These are phyloP conservation scores for Monochamus saltuarius DNA, from an alignment of 1,140 invertebrate species.

Conservation along the genomic window DNA sequence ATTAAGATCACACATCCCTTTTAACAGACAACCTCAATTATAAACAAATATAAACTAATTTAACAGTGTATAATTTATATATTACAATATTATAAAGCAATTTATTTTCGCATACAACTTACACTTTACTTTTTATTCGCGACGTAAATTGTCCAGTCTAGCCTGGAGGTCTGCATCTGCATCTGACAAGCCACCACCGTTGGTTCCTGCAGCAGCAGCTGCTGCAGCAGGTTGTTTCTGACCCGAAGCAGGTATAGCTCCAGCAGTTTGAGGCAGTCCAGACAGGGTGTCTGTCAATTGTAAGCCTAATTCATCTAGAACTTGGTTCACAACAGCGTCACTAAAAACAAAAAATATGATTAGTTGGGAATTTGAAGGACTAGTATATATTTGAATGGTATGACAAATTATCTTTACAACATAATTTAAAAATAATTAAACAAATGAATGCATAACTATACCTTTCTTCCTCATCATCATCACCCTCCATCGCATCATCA, in stretches of 20 bases:
- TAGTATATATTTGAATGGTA: neutral
- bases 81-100: neutral
- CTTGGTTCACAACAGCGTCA: slow-evolving; percentile 88
- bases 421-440: slow-evolving; percentile 10
- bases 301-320: slow-evolving; percentile 94
- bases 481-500: slow-evolving; percentile 98
- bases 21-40: no score
- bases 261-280: slow-evolving; percentile 76
- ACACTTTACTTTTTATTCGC: slow-evolving; percentile 63
- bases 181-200: slow-evolving; percentile 67
- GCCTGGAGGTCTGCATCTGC: slow-evolving; percentile 95
- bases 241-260: slow-evolving; percentile 60
- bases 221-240: slow-evolving; percentile 56
- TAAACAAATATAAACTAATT: no score
- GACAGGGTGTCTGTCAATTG: slow-evolving; percentile 89
- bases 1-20: no score
- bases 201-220: slow-evolving; percentile 56
- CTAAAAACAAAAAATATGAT: slow-evolving; percentile 54
- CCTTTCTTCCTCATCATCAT: slow-evolving; percentile 98
- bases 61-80: no score
- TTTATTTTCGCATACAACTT: neutral
- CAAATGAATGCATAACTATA: no score
- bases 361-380: neutral
- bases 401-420: neutral
- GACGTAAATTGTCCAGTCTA: slow-evolving; percentile 86